Percentiles rank a stretch among this genome's conserved stretches.
Evolutionary conservation across 92 coral and sea anemone species (phyloP).

Genomic region (Muricea muricata): DNA sequence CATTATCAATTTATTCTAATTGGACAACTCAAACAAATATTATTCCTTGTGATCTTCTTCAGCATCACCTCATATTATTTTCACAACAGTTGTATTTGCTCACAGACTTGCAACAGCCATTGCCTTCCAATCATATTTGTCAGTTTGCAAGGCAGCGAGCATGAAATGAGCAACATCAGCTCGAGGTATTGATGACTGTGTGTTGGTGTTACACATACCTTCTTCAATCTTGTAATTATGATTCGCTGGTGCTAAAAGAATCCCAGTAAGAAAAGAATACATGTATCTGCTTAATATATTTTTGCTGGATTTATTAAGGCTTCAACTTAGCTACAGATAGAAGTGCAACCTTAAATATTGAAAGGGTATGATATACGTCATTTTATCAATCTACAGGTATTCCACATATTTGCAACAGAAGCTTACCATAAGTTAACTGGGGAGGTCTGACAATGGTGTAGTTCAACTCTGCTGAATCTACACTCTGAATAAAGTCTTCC

Average conservation of each 20-base stretch:
- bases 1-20: too few species aligned
- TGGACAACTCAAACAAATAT: too few species aligned
- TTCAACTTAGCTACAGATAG: too few species aligned
- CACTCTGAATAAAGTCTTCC: slow-evolving; percentile 72
- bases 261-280: too few species aligned
- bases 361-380: too few species aligned
- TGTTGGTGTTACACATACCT: slow-evolving; percentile 73
- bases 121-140: slow-evolving; percentile 75
- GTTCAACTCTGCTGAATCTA: slow-evolving; percentile 67
- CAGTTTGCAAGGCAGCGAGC: slow-evolving; percentile 72
- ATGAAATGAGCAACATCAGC: slow-evolving; percentile 89
- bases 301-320: too few species aligned
- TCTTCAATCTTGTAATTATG: slow-evolving; percentile 77
- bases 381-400: too few species aligned
- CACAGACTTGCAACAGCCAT: slow-evolving; percentile 65
- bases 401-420: not conserved
- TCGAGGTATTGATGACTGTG: slow-evolving; percentile 61
- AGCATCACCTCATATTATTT: too few species aligned
- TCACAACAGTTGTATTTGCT: too few species aligned
- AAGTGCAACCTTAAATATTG: too few species aligned
- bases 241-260: slow-evolving; percentile 63
- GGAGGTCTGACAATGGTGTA: slow-evolving; percentile 88
- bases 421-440: slow-evolving; percentile 68
- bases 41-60: too few species aligned
- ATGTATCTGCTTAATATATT: too few species aligned